These are phyloP conservation scores for Resseliella maxima DNA, from an alignment of 2,888 invertebrate species.

Conservation along the genomic window DNA sequence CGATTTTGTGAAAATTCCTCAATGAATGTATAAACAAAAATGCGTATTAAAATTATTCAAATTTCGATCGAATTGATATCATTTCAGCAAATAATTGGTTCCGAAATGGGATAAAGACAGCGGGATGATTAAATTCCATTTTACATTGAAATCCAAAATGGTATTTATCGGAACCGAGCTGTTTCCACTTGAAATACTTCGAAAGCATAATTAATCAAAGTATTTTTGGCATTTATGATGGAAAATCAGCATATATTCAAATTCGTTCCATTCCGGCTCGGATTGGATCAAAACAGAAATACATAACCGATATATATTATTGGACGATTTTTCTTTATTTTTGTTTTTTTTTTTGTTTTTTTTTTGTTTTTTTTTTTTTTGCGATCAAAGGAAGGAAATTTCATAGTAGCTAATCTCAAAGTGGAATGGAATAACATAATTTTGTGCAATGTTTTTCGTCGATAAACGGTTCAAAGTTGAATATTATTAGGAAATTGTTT, in stretches of 20 bases:
- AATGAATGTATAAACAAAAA: no score
- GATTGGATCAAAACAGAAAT: not conserved
- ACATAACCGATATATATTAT: not conserved
- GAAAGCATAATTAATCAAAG: not conserved
- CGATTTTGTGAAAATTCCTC: no score
- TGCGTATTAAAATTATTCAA: no score
- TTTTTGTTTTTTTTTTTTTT: no score
- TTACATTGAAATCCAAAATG: not conserved
- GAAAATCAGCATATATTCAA: not conserved
- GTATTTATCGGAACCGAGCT: not conserved
- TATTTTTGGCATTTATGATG: not conserved
- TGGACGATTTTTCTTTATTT: not conserved
- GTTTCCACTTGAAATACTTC: not conserved
- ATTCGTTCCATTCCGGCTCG: not conserved
- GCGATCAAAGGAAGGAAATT: not conserved
- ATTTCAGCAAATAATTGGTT: not conserved
- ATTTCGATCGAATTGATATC: no score
- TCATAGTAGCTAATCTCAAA: not conserved
- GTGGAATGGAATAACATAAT: not conserved
- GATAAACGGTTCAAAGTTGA: slow-evolving; percentile 29
- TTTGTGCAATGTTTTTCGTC: not conserved
- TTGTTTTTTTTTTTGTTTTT: not conserved
- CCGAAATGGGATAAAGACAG: not conserved
- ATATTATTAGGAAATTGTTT: not conserved
- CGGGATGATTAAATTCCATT: not conserved